These are phyloP conservation scores for Dermatophagoides farinae DNA, from an alignment of 1,140 invertebrate genomes.

Conservation along the genomic window DNA sequence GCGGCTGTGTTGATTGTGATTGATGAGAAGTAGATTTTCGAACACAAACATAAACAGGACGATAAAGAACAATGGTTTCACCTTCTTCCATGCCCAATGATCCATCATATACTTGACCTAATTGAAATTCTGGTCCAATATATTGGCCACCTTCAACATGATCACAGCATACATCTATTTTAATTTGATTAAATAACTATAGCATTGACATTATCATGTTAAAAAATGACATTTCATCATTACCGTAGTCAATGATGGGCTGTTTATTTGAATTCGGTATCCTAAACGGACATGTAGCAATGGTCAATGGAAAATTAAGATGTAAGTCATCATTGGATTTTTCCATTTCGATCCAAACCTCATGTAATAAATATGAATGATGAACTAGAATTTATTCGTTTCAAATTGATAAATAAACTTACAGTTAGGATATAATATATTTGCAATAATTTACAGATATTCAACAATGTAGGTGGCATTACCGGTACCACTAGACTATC, in stretches of 20 bases:
- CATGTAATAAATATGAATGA: conserved; percentile 11
- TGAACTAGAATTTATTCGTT: too few relatives aligned
- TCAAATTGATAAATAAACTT: conserved; percentile 20
- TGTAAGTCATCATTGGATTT: conserved; percentile 49
- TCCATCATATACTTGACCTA: conserved; percentile 64
- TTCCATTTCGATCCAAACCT: conserved; percentile 47
- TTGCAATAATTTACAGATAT: conserved; percentile 51
- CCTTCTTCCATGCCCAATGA: conserved; percentile 26
- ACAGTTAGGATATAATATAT: conserved; percentile 61
- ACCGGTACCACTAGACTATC: conserved; percentile 47
- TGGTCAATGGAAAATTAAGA: conserved; percentile 57
- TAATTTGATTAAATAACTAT: conserved; percentile 19
- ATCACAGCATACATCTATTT: conserved; percentile 40
- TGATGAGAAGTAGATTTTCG: background rate
- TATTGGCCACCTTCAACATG: conserved; percentile 59
- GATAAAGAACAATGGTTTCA: conserved; percentile 36
- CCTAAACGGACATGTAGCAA: conserved; percentile 54
- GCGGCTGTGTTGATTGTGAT: background rate
- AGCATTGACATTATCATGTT: background rate
- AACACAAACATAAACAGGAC: conserved; percentile 43
- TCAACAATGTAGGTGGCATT: conserved; percentile 52
- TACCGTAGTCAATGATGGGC: conserved; percentile 49
- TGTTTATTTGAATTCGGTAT: conserved; percentile 46
- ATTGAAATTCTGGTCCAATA: conserved; percentile 54
- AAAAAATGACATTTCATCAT: background rate